Evolutionary conservation across 2,888 invertebrate species (phyloP).

Genomic region (Drosophila monieri): DNA sequence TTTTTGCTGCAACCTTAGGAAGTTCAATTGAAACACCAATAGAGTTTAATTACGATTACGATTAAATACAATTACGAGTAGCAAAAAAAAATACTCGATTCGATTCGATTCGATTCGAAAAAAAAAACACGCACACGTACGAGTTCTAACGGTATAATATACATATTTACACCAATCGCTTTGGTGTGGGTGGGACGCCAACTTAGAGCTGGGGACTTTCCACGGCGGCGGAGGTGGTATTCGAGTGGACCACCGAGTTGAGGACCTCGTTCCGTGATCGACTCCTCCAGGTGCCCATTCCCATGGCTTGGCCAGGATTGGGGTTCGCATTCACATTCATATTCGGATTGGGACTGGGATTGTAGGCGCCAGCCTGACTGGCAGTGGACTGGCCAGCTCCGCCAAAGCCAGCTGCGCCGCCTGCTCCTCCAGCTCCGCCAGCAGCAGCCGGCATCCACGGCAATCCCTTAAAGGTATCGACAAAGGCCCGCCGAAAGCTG

Average conservation of each 20-base stretch:
- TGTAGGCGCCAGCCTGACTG: constrained; percentile 52
- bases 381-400: constrained; percentile 33
- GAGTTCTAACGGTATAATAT: constrained; percentile 19
- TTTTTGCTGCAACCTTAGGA: constrained; percentile 54
- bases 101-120: constrained; percentile 1
- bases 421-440: constrained; percentile 10
- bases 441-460: constrained; percentile 52
- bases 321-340: not conserved
- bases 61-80: constrained; percentile 15
- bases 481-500: constrained; percentile 90
- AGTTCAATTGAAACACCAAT: constrained; percentile 66
- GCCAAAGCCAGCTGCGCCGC: not conserved
- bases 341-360: constrained; percentile 4
- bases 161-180: constrained; percentile 52
- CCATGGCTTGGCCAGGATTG: constrained; percentile 47
- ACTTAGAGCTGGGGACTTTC: constrained; percentile 62
- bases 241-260: constrained; percentile 60
- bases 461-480: constrained; percentile 65
- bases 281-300: constrained; percentile 52
- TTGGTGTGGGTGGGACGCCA: not conserved
- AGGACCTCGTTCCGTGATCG: constrained; percentile 59
- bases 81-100: constrained; percentile 14
- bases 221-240: constrained; percentile 36
- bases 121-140: constrained; percentile 32
- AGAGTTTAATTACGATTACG: constrained; percentile 29